Base-by-base conservation (phyloP, 2,888 invertebrate species). In the Elysia crispata region DNA sequence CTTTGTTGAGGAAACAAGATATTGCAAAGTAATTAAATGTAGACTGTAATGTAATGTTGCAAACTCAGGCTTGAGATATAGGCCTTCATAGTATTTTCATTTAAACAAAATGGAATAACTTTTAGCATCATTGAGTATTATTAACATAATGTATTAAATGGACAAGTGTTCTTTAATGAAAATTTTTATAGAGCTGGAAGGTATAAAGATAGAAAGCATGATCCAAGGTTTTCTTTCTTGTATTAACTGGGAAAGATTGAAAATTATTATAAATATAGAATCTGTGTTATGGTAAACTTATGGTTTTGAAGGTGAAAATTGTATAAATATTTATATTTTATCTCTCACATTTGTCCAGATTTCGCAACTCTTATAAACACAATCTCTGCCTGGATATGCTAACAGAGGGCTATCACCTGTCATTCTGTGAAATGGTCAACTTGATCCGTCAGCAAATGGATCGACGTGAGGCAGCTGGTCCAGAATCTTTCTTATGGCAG, bases 361-460 rank as follows among this genome's bases (percentile, higher is more conserved):
- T 88, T 84, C 86, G 91, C 60, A 89, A 91, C 80, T 85, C 90
- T 33, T 92, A 90, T 84, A 91, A 90, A 83, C 91, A 92, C 85
- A 91, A 87, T 62, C 85, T 92, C 41, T 92, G 91, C 83, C 84
- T 91, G 80, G 91, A 91, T 76, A 91, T 92, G 89, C 85, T 92
- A 79, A 87, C 88, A 81, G 90, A 89, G 57, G 92, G 92, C 30
- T 92, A 85, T 82, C 92, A 92, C 85, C 83, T 88, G 82, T 89
- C 91, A 57, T 92, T 91, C 82, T 86, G 89, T 84, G 91, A 91
- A 84, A 85, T 92, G 64, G 90, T 91, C 86, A 87, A 88, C 66
- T 86, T 92, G 33, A 89, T 92, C 54, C 86, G 87, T 81, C 87
- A 86, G 77, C 91, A 92, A 83, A 86, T 89, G 62, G 87, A 87